phyloP scores from a whole-genome alignment of 2,888 invertebrate genomes.

The Acanthosoma haemorrhoidale region DNA sequence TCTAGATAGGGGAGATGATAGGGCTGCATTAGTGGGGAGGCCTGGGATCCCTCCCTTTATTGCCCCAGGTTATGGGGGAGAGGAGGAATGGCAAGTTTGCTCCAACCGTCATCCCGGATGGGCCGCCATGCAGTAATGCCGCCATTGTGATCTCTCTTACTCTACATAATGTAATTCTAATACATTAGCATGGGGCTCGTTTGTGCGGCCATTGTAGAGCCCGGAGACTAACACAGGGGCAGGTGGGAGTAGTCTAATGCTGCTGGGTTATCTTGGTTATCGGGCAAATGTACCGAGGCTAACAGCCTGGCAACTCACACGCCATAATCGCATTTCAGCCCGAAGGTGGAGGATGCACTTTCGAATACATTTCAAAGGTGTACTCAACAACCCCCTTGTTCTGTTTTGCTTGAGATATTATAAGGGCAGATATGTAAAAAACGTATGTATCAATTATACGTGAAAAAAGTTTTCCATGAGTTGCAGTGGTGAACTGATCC shows the following conservation, averaged over 20 bases:
- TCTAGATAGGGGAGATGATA: background rate
- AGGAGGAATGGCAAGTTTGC: slow-evolving; percentile 6
- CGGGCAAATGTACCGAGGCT: background rate
- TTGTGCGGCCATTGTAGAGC: background rate
- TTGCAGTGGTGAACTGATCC: no score
- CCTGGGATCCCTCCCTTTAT: background rate
- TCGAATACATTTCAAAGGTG: no score
- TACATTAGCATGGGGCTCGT: slow-evolving; percentile 12
- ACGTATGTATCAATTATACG: no score
- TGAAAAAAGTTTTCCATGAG: no score
- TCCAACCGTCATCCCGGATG: background rate
- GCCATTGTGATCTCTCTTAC: background rate
- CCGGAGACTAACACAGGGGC: background rate
- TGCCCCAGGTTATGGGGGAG: background rate
- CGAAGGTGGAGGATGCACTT: no score
- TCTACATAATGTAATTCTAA: no score
- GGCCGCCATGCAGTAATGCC: background rate
- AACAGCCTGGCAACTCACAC: no score
- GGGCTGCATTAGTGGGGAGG: background rate
- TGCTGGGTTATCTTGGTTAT: background rate
- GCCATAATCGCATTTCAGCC: no score
- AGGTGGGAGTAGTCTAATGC: no score
- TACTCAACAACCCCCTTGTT: no score
- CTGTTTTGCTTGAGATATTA: no score
- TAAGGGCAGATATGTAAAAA: no score